Evolutionary conservation across 1,140 invertebrate genomes (phyloP), one percentile per base, ranked within the genome.

Genomic region (Brachionus plicatilis): DNA sequence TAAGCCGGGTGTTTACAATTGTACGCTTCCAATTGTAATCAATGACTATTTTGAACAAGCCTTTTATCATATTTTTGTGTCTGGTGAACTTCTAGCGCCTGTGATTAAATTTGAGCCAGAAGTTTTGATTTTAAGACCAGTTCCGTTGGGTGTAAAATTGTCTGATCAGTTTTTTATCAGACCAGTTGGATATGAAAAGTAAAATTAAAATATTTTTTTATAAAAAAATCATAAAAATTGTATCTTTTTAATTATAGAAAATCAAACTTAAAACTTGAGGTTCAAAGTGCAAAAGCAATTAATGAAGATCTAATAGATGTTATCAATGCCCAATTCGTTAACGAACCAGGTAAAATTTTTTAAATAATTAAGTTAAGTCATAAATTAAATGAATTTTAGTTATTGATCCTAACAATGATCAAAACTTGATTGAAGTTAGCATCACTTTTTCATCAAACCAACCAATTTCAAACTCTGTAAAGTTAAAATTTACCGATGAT

Each of bases 31-130:
- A 17, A 84, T 90, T 20, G 86, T 88, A 14, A 76, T 90, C 12
- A 87, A 89, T 85, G 86, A 87, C 37, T 45, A 87, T 47, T 87
- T 85, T 76, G 86, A 87, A 7, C 87, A 87, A 76, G 88, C 89
- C 0, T 90, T 88, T 85, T 87, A 88, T 86, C 87, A 87, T 53
- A 85, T 90, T 14, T 86, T 87, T 24, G 85, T 90, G 9, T 70
- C 70, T 29, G 89, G 87, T 14, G 86, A 88, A 85, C 85, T 89
- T 70, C 87, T 87, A 84, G 85, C 86, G 0, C 88, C 89, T 8
- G 86, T 76, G 33, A 85, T 90, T 17, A 87, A 87, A 87, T 90
- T 90, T 87, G 88, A 89, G 29, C 89, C 89, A 45, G 84, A 85
- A n/a, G 86, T 86, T 7, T 85, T 89, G 29, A 86, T 88, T 11